Base-by-base conservation (phyloP, 35 echinoderm and acorn worm genomes). In the Apostichopus parvimensis region DNA sequence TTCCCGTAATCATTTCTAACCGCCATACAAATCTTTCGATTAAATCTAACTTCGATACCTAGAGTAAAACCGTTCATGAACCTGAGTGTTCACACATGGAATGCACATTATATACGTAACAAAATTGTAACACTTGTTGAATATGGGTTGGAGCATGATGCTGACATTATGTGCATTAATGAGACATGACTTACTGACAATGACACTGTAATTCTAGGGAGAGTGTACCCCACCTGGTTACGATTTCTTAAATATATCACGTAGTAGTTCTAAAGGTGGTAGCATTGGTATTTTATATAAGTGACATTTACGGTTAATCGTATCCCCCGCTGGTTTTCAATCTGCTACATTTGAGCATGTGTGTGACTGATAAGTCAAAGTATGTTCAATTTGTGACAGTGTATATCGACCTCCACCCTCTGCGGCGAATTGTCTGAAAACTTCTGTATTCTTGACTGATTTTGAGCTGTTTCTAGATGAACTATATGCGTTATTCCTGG, bases 391-490 rank as follows among this genome's bases (percentile, higher is more conserved):
- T 58, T 53, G 57, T 95, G 3, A 13, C 93, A 4, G 79, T 96
- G 78, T 96, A 96, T 90, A 25, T 25, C 66, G 92, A 10, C 95
- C 92, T 12, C 88, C 88, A 52, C 90, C 91, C 1, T 93, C 91
- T 65, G 23, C 68, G 3, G 78, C 22, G 45, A 91, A 91, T 79
- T 66, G 87, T 11, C 52, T 81, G 18, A 55, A n/a, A 28, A 87
- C 85, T 5, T 53, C 77, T 6, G 87, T 70, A 53, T 94, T 92
- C 64, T 56, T 96, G 1, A 53, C 14, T 59, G 91, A 96, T 14
- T 92, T 96, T 71, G 80, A 90, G 57, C 53, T 56, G 15, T 91
- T 96, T 22, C 6, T 94, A 6, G 77, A 59, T 13, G 34, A 87
- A 28, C 55, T 92, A 21, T 92, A 21, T 85, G 6, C 18, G 17